Conservation (phyloP, 2,888 invertebrate species). For the Limnephilus rhombicus region DNA sequence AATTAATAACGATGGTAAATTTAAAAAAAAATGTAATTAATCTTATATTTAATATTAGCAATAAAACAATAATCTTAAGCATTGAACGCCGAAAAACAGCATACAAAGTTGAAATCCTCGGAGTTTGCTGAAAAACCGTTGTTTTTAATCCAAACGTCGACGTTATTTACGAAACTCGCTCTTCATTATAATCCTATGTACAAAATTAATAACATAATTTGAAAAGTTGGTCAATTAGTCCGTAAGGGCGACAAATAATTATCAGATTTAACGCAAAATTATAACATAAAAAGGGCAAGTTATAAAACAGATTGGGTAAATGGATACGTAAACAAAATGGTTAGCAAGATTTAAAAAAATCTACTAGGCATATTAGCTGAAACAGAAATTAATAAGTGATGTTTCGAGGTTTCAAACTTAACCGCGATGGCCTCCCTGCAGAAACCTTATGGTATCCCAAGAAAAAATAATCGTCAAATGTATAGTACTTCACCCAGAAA, state of each 20-base stretch:
- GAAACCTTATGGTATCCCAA: not conserved
- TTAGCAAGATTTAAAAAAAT: not conserved
- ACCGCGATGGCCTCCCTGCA: not conserved
- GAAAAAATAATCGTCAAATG: not conserved
- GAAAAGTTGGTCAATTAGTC: not conserved
- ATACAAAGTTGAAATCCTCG: not conserved
- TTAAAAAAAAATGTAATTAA: not conserved
- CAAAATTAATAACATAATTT: too few species aligned
- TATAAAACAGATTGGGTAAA: not conserved
- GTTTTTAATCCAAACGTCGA: not conserved
- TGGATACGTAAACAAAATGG: not conserved
- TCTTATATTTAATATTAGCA: not conserved
- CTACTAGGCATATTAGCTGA: too few species aligned
- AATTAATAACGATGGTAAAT: not conserved
- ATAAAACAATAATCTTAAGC: not conserved
- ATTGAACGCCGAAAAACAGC: not conserved
- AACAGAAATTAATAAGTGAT: too few species aligned
- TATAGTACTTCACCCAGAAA: not conserved
- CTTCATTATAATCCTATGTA: not conserved
- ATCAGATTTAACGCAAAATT: not conserved
- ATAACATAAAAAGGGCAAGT: not conserved
- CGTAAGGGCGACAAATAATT: not conserved
- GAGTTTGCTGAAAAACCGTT: not conserved
- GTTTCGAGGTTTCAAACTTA: not conserved
- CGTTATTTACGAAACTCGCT: not conserved